phyloP scores from a whole-genome alignment of 2,888 invertebrate genomes.

The Meteorus cinctellus region DNA sequence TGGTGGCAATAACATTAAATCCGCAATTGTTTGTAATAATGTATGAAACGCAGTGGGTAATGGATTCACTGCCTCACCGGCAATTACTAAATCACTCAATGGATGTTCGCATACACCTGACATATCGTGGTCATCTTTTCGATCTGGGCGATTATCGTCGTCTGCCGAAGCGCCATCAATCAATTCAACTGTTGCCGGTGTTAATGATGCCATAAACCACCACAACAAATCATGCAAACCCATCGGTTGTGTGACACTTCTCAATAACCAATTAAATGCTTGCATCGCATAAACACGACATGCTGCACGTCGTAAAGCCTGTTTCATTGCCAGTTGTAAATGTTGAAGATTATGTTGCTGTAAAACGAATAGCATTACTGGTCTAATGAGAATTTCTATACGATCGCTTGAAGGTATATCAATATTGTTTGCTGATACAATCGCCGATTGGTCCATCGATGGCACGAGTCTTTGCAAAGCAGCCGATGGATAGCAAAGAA shows the following conservation, averaged over 20 bases:
- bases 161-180: constrained; percentile 68
- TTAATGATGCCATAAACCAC: constrained; percentile 94
- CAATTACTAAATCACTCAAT: constrained; percentile 84
- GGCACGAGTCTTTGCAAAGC: constrained; percentile 88
- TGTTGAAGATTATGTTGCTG: constrained; percentile 90
- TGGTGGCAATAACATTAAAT: constrained; percentile 91
- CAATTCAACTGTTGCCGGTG: constrained; percentile 75
- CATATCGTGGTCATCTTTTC: constrained; percentile 73
- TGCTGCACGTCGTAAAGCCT: constrained; percentile 86
- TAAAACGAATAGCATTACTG: constrained; percentile 90
- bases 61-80: constrained; percentile 81
- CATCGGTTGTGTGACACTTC: constrained; percentile 92
- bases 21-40: constrained; percentile 92
- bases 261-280: constrained; percentile 95
- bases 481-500: constrained; percentile 92
- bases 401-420: constrained; percentile 74
- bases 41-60: constrained; percentile 87
- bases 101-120: constrained; percentile 84
- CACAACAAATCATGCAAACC: constrained; percentile 96
- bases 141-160: constrained; percentile 75
- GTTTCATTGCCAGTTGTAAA: constrained; percentile 89
- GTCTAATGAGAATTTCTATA: constrained; percentile 81
- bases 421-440: constrained; percentile 72
- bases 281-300: constrained; percentile 92
- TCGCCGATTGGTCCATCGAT: constrained; percentile 77